These are phyloP conservation scores for Botia almorhae DNA, from an alignment of 2,797 vertebrate species.

Conservation along the genomic window DNA sequence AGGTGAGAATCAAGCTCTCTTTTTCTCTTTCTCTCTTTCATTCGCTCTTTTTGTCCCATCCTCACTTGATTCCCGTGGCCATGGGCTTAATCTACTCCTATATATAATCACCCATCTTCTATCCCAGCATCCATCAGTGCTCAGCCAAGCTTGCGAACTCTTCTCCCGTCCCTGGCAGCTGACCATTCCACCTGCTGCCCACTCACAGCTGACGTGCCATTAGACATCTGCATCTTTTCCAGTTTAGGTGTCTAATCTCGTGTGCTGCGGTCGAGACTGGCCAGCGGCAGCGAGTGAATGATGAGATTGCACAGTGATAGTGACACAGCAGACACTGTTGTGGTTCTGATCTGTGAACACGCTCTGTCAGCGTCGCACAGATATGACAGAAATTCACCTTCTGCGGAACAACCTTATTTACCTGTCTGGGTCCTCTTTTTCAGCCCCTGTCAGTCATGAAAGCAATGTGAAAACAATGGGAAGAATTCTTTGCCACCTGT, in stretches of 20 bases:
- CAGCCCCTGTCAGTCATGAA: background rate
- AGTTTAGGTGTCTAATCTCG: constrained; percentile 21
- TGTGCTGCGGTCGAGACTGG: background rate
- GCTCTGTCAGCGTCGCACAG: constrained; percentile 1
- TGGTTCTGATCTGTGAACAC: constrained; percentile 34
- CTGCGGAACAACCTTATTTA: constrained; percentile 17
- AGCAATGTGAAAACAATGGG: background rate
- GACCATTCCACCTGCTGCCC: constrained; percentile 9
- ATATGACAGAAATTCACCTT: constrained; percentile 29
- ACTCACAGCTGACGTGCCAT: constrained; percentile 8
- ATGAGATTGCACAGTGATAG: constrained; percentile 34
- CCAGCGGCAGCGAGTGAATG: constrained; percentile 13
- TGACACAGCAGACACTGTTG: constrained; percentile 26
- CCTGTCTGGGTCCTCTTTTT: constrained; percentile 4
- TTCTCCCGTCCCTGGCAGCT: constrained; percentile 31
- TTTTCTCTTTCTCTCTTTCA: background rate
- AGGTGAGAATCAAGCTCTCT: constrained; percentile 76
- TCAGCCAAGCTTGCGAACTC: constrained; percentile 35
- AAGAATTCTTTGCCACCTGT: background rate
- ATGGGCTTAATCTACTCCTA: background rate
- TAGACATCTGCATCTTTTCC: constrained; percentile 26
- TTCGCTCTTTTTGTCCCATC: background rate
- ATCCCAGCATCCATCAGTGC: constrained; percentile 41
- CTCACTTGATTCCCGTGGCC: background rate
- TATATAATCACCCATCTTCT: constrained; percentile 2